Base-by-base conservation (phyloP, 2,888 invertebrate genomes). In the Hypena proboscidalis region DNA sequence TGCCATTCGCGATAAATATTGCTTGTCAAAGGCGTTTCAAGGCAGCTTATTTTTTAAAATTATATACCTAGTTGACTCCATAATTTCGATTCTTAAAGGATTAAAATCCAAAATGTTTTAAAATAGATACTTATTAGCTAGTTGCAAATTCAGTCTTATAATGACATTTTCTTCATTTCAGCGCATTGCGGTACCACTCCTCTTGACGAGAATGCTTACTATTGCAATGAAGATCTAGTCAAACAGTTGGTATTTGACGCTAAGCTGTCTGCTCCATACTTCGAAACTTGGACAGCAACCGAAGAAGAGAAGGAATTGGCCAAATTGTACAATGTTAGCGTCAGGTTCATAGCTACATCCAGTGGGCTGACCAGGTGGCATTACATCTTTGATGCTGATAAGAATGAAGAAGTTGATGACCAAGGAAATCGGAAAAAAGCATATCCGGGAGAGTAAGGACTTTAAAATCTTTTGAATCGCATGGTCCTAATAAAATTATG, bases 291-390 rank as follows among this genome's bases (percentile, higher is more conserved):
- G 93, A 81, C 90, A 8, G 89, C 92, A 4, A 88, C 84, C 29
- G 74, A 85, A 0, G 79, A 85, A 9, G 93, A 94, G 39, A 73
- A 83, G 51, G 77, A 90, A 3, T 70, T 96, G 7, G 94, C 95
- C 2, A 79, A 91, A 36, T 82, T 86, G 26, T 97, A 96, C 68
- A 94, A 95, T 53, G 95, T 95, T 2, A 94, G 94, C 25, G 84
- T 97, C 9, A 92, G 97, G 3, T 97, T 97, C 77, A 94, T 97
- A 13, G 95, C 97, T 0, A 97, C 98, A 0, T 95, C 97, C 80
- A 97, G 97, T 70, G 98, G 98, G 0, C 84, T 98, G 0, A 97
- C 97, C 0, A 92, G 97, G 36, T 97, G 97, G 97, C 95, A 97
- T 77, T 94, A 95, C 59, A 93, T 95, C 27, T 92, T 91, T 42